Conservation (phyloP, 2,888 invertebrate species). For the Plagodis dolabraria region DNA sequence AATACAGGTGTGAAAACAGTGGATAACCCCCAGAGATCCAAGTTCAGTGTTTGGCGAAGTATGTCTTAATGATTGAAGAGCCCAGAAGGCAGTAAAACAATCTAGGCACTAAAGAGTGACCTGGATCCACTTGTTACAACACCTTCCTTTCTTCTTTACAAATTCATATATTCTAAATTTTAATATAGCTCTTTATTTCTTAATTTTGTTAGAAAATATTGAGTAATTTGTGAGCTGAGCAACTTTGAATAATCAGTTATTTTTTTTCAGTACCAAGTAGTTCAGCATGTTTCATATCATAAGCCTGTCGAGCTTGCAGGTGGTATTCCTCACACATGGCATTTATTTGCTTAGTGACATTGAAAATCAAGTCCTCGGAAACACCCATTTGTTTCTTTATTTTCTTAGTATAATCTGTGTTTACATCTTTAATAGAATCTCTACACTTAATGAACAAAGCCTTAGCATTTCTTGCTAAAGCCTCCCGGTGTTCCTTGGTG, state of each 20-base stretch:
- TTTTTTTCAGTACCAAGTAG: constrained; percentile 82
- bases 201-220: too few species aligned
- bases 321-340: constrained; percentile 88
- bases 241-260: background rate
- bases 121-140: too few species aligned
- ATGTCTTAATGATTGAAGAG: too few species aligned
- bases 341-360: constrained; percentile 88
- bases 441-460: constrained; percentile 91
- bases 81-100: too few species aligned
- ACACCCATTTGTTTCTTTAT: constrained; percentile 88
- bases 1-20: too few species aligned
- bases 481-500: constrained; percentile 96
- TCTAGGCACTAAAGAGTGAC: too few species aligned
- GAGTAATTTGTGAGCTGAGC: too few species aligned
- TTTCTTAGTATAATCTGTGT: constrained; percentile 89
- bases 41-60: too few species aligned
- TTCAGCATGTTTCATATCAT: constrained; percentile 90
- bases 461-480: constrained; percentile 94
- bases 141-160: too few species aligned
- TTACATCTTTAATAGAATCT: constrained; percentile 90
- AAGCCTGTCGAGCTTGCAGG: constrained; percentile 63
- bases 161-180: too few species aligned
- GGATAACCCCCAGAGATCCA: too few species aligned
- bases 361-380: constrained; percentile 88
- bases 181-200: too few species aligned